Percentiles rank a stretch among this genome's conserved stretches.
These are phyloP conservation scores for Acropternis orthonyx DNA, from an alignment of 2,797 vertebrate genomes.

Conservation along the genomic window DNA sequence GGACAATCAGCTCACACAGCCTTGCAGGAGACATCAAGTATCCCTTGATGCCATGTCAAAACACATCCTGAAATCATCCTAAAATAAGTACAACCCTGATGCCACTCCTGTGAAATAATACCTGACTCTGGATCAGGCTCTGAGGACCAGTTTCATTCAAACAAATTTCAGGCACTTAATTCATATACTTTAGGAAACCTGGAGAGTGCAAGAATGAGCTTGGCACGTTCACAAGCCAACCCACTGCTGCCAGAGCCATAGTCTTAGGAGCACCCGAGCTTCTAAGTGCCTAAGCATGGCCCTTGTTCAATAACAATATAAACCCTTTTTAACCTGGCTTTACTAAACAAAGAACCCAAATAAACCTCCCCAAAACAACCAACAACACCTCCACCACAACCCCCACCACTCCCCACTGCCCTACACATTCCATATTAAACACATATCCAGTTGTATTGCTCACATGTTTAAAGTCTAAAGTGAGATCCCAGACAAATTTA, in stretches of 20 bases:
- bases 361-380: neutral
- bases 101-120: neutral
- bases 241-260: neutral
- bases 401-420: neutral
- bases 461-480: neutral
- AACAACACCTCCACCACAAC: neutral
- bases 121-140: neutral
- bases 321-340: neutral
- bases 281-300: neutral
- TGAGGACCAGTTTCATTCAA: neutral
- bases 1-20: neutral
- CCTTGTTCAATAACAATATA: neutral
- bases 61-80: neutral
- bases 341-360: neutral
- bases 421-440: neutral
- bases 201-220: neutral
- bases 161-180: neutral
- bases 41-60: neutral
- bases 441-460: neutral
- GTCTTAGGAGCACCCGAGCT: neutral
- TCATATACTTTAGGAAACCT: neutral
- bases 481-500: neutral
- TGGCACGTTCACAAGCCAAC: neutral
- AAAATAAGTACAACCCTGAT: neutral
- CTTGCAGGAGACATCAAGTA: neutral